These are phyloP conservation scores for Odontophorus gujanensis DNA, from an alignment of 2,113 vertebrate species.

Conservation along the genomic window DNA sequence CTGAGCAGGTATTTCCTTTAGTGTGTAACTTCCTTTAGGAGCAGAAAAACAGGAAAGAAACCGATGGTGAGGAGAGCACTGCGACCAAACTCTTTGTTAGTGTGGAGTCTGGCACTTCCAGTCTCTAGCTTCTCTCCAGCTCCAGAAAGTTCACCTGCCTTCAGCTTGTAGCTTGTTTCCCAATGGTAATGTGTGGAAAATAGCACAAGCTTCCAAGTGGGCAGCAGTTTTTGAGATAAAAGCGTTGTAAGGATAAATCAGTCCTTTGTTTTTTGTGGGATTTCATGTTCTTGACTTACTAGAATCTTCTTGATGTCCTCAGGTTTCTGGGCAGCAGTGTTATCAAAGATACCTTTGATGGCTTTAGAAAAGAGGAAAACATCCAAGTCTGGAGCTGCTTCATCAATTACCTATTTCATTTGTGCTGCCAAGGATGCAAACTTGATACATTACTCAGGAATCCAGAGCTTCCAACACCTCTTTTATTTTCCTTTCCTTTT, in stretches of 20 bases:
- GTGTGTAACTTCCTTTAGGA: slow-evolving; percentile 19
- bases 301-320: neutral
- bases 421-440: slow-evolving; percentile 22
- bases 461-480: neutral
- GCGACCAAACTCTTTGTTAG: neutral
- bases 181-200: neutral
- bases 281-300: neutral
- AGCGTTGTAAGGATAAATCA: neutral
- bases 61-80: neutral
- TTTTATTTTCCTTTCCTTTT: neutral
- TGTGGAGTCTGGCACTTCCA: neutral
- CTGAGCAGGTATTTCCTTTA: slow-evolving; percentile 36
- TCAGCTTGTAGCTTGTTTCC: neutral
- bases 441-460: slow-evolving; percentile 25
- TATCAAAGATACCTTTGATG: slow-evolving; percentile 53
- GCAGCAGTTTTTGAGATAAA: neutral
- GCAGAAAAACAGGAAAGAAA: slow-evolving; percentile 27
- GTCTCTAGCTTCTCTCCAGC: neutral
- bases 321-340: neutral
- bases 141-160: neutral
- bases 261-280: neutral
- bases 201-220: neutral
- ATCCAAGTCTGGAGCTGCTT: slow-evolving; percentile 32
- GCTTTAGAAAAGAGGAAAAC: slow-evolving; percentile 37
- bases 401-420: slow-evolving; percentile 49